Base-by-base conservation (phyloP, 2,113 vertebrate genomes). In the Mionectes macconnelli region DNA sequence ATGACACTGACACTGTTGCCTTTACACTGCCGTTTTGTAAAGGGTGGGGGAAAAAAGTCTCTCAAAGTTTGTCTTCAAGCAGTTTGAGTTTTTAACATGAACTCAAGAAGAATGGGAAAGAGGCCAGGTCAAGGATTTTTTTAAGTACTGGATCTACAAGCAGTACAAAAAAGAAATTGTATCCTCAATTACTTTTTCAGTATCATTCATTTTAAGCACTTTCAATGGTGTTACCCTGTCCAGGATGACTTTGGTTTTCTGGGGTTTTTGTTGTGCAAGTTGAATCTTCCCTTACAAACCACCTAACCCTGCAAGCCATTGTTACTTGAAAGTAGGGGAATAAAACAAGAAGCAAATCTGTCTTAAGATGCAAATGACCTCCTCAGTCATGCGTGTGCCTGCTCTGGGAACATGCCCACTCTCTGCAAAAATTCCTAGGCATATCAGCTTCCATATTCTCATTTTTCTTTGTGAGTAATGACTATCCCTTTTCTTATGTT, bases 381-480 rank as follows among this genome's bases (percentile, higher is more conserved):
- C 44, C 87, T 18, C 53, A 94, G 39, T 60, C 60, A 89, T 63
- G 73, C 21, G 0, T 72, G 9, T 79, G 49, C 40, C 77, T 91
- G 74, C 78, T 52, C 74, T 89, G 90, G 64, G 80, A 94, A 52
- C 73, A 50, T 68, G 64, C 30, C 35, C 16, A 79, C 24, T 39
- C 47, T 87, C 69, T 84, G 69, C 62, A 92, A 90, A 95, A 94
- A 79, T 39, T 88, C 39, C 30, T 70, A 73, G 59, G 55, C 60
- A 60, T 16, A 91, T 80, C 69, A 94, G 44, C 39, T 92, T 78
- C 84, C 56, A 75, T 31, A 78, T 56, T 81, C 86, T 94, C 84
- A 81, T 89, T 89, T 96, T 95, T 87, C 76, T 92, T 91, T 44
- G 44, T 89, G 80, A 96, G 86, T 92, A 84, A 95, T 89, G 91